Conservation (phyloP, 2,797 vertebrate genomes). For the Atherinosoma microstoma region DNA sequence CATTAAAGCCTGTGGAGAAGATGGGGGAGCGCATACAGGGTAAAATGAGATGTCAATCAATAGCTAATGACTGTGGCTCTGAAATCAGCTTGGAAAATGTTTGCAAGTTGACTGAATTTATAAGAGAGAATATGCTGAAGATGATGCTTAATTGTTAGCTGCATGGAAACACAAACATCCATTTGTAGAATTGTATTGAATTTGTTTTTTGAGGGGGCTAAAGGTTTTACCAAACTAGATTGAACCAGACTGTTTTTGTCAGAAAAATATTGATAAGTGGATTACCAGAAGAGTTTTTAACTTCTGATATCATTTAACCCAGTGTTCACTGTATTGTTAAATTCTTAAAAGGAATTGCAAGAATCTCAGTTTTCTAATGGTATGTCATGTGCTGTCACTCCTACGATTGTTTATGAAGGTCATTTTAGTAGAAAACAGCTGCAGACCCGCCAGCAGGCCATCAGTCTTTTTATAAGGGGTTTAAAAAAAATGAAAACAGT, state of each 20-base stretch:
- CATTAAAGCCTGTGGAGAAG: too few species aligned
- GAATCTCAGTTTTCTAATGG: background rate
- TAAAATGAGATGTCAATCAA: too few species aligned
- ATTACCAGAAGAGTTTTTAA: too few species aligned
- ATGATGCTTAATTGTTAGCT: background rate
- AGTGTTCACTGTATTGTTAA: background rate
- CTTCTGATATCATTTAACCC: background rate
- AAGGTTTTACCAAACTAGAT: too few species aligned
- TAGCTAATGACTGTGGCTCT: too few species aligned
- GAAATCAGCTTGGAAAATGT: too few species aligned
- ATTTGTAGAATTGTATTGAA: background rate
- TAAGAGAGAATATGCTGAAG: background rate
- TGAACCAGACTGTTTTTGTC: too few species aligned
- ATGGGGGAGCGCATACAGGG: too few species aligned
- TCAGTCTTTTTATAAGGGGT: background rate
- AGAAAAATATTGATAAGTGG: background rate
- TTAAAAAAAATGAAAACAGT: slow-evolving; percentile 33
- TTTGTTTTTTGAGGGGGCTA: too few species aligned
- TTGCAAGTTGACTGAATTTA: too few species aligned
- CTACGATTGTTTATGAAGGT: background rate
- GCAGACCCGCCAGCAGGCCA: background rate
- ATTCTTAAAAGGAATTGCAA: background rate
- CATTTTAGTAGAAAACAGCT: background rate
- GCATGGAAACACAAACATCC: too few species aligned
- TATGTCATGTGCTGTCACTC: background rate